phyloP scores from a whole-genome alignment of 2,888 invertebrate species.

The Steinernema hermaphroditum region DNA sequence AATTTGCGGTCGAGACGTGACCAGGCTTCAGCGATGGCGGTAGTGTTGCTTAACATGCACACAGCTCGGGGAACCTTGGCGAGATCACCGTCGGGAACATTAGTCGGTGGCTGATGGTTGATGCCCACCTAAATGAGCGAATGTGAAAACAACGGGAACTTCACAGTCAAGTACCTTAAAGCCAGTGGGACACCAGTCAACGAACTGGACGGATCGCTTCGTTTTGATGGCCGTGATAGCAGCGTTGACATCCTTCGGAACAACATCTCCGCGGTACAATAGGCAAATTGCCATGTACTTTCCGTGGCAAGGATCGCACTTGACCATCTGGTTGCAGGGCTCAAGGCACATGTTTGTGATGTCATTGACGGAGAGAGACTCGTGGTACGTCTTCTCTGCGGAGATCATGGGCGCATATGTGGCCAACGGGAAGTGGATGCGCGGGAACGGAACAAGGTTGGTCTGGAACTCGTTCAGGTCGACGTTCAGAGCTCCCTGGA shows the following conservation, averaged over 20 bases:
- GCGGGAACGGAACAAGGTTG: slow-evolving; percentile 78
- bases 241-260: slow-evolving; percentile 64
- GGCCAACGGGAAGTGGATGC: slow-evolving; percentile 84
- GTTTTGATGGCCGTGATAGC: slow-evolving; percentile 65
- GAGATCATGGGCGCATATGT: slow-evolving; percentile 69
- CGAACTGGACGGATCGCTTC: slow-evolving; percentile 63
- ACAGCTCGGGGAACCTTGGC: slow-evolving; percentile 75
- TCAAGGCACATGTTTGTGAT: slow-evolving; percentile 85
- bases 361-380: slow-evolving; percentile 75
- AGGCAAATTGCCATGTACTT: slow-evolving; percentile 70
- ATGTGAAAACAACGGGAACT: too few species aligned
- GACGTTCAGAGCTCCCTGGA: slow-evolving; percentile 86
- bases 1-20: slow-evolving; percentile 77
- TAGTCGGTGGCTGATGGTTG: slow-evolving; percentile 71
- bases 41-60: slow-evolving; percentile 88
- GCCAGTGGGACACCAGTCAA: slow-evolving; percentile 64
- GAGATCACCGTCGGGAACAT: slow-evolving; percentile 89
- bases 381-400: slow-evolving; percentile 67
- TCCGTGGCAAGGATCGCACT: slow-evolving; percentile 71
- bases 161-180: too few species aligned
- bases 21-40: slow-evolving; percentile 86
- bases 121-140: slow-evolving; percentile 67
- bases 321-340: slow-evolving; percentile 74
- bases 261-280: slow-evolving; percentile 69
- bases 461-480: slow-evolving; percentile 77